Conservation (phyloP, 2,888 invertebrate genomes). For the Drosophila atripex region DNA sequence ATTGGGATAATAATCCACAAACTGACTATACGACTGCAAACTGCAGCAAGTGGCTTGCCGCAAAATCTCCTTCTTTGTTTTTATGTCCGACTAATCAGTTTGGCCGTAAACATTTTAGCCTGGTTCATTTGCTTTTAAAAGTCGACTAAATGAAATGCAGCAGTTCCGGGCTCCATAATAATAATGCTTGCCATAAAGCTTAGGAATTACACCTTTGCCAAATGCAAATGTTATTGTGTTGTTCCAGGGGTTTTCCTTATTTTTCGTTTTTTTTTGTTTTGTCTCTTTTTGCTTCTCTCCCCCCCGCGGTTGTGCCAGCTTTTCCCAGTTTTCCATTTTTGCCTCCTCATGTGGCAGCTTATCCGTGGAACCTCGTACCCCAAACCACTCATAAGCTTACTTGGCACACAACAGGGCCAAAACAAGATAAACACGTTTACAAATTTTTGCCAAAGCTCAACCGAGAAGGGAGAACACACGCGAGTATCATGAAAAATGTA, state of each 20-base stretch:
- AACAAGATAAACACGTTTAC: slow-evolving; percentile 49
- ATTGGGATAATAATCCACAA: neutral
- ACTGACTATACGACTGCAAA: neutral
- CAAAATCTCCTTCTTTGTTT: neutral
- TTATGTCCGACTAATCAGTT: slow-evolving; percentile 22
- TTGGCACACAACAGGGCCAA: slow-evolving; percentile 12
- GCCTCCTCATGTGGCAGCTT: slow-evolving; percentile 8
- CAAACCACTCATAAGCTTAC: slow-evolving; percentile 40
- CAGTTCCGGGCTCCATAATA: slow-evolving; percentile 12
- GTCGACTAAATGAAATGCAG: slow-evolving; percentile 22
- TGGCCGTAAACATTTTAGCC: slow-evolving; percentile 18
- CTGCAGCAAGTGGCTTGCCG: neutral
- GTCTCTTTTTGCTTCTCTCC: too few relatives aligned
- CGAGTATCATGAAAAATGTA: slow-evolving; percentile 43
- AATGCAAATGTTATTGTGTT: slow-evolving; percentile 42
- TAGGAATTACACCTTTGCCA: slow-evolving; percentile 35
- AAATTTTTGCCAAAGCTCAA: slow-evolving; percentile 23
- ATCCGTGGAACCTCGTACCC: neutral
- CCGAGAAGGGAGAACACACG: neutral
- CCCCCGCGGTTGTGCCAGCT: too few relatives aligned
- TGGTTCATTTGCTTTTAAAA: slow-evolving; percentile 9
- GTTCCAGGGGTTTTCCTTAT: too few relatives aligned
- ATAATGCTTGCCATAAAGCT: slow-evolving; percentile 38
- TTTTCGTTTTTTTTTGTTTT: too few relatives aligned
- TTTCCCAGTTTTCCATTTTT: neutral